Evolutionary conservation across 2,113 vertebrate species (phyloP).

Genomic region (Cheilinus undulatus): DNA sequence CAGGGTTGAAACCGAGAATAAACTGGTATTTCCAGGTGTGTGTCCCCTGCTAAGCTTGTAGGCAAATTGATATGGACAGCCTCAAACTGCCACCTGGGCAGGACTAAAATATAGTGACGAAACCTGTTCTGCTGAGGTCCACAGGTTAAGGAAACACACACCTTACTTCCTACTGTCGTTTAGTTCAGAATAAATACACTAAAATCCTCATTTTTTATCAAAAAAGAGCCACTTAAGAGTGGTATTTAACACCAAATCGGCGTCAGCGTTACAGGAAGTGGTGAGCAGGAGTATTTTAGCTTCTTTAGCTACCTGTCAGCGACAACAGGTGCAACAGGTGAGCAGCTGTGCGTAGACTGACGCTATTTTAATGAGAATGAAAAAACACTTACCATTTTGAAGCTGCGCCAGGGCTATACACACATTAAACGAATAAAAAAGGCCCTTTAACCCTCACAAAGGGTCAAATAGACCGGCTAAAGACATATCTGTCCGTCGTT

Average conservation of each 20-base stretch:
- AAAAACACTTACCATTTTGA: constrained; percentile 74
- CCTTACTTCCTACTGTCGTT: constrained; percentile 21
- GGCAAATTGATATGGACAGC: constrained; percentile 50
- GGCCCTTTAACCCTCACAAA: constrained; percentile 53
- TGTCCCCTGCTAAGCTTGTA: not conserved
- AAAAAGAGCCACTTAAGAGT: too few relatives aligned
- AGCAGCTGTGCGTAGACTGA: constrained; percentile 8
- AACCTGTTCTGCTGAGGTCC: constrained; percentile 73
- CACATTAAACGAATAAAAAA: not conserved
- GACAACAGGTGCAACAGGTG: constrained; percentile 75
- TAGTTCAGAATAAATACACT: too few relatives aligned
- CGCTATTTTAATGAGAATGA: not conserved
- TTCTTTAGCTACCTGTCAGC: constrained; percentile 45
- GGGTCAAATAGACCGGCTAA: constrained; percentile 37
- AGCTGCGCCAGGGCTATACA: not conserved
- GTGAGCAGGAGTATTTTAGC: not conserved
- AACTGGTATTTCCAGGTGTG: constrained; percentile 1
- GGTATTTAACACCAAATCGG: too few relatives aligned
- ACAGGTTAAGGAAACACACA: constrained; percentile 24
- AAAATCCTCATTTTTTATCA: too few relatives aligned
- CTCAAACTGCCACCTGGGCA: constrained; percentile 18
- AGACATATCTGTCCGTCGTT: constrained; percentile 61
- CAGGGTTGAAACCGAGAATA: not conserved
- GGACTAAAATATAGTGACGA: constrained; percentile 41
- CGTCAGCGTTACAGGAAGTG: not conserved